A percentile compares a stretch with the other conserved stretches of the same genome.
These are phyloP conservation scores for Eleginops maclovinus DNA, from an alignment of 2,113 vertebrate genomes.

Conservation along the genomic window DNA sequence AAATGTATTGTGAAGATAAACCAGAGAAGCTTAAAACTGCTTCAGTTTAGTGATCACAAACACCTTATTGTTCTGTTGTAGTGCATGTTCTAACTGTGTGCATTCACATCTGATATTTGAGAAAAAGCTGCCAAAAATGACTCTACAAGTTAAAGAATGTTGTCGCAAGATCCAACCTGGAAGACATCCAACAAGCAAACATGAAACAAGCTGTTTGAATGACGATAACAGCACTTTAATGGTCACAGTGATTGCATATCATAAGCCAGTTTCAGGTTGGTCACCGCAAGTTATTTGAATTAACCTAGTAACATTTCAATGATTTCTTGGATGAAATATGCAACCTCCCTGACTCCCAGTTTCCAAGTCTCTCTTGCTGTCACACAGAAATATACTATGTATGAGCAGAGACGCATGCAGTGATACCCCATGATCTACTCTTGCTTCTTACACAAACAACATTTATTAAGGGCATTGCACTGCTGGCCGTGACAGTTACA, in stretches of 20 bases:
- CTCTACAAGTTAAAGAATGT: background rate
- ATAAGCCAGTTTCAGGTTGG: background rate
- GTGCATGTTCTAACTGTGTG: background rate
- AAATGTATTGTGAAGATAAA: background rate
- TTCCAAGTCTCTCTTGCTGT: constrained; percentile 8
- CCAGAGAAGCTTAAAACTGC: background rate
- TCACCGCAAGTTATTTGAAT: background rate
- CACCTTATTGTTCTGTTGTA: background rate
- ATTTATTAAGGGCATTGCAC: constrained; percentile 64
- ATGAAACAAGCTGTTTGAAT: too few species aligned
- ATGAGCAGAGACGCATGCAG: constrained; percentile 21
- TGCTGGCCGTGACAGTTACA: constrained; percentile 57
- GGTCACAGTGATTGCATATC: background rate
- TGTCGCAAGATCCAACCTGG: constrained; percentile 4
- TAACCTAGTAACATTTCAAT: too few species aligned
- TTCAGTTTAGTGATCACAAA: background rate
- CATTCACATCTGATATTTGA: background rate
- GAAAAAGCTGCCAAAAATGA: background rate
- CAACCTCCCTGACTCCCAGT: background rate
- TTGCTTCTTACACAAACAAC: constrained; percentile 49
- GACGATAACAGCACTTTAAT: too few species aligned
- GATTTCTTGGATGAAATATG: background rate
- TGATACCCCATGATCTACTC: constrained; percentile 45
- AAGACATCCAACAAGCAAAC: background rate
- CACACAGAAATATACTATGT: constrained; percentile 13